These are phyloP conservation scores for Sebastolobus alascanus DNA, from an alignment of 2,797 vertebrate genomes.

Conservation along the genomic window DNA sequence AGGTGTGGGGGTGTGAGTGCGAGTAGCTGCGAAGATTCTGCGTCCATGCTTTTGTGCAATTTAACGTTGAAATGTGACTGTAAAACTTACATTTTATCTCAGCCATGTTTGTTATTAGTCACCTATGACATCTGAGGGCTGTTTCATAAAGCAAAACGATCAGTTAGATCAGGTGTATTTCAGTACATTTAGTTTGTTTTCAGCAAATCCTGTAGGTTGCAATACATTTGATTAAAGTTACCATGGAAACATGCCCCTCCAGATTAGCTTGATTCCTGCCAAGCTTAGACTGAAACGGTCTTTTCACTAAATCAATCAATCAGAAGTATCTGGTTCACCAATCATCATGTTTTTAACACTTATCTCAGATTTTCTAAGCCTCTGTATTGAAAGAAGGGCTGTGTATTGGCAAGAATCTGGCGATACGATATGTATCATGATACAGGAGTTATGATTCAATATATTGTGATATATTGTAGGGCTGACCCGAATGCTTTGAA, in stretches of 20 bases:
- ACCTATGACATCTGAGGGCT: not conserved
- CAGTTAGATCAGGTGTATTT: constrained; percentile 3
- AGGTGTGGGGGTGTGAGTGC: constrained; percentile 7
- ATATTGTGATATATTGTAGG: no score
- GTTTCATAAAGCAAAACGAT: not conserved
- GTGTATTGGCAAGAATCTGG: no score
- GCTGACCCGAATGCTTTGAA: no score
- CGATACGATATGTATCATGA: no score
- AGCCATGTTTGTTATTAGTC: not conserved
- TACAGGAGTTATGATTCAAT: no score
- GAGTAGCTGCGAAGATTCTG: constrained; percentile 1
- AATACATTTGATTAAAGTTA: not conserved
- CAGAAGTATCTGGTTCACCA: not conserved
- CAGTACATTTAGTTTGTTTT: not conserved
- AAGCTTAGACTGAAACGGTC: not conserved
- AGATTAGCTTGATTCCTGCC: not conserved
- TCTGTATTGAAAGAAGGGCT: not conserved
- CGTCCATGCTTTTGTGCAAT: constrained; percentile 1
- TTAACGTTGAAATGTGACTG: constrained; percentile 13
- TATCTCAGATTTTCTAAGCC: not conserved
- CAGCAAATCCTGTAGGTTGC: not conserved
- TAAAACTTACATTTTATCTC: not conserved
- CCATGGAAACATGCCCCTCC: not conserved
- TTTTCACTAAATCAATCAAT: not conserved
- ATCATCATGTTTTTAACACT: constrained; percentile 1